These are phyloP conservation scores for Cervus canadensis DNA, from an alignment of 2,113 vertebrate genomes.

Conservation along the genomic window DNA sequence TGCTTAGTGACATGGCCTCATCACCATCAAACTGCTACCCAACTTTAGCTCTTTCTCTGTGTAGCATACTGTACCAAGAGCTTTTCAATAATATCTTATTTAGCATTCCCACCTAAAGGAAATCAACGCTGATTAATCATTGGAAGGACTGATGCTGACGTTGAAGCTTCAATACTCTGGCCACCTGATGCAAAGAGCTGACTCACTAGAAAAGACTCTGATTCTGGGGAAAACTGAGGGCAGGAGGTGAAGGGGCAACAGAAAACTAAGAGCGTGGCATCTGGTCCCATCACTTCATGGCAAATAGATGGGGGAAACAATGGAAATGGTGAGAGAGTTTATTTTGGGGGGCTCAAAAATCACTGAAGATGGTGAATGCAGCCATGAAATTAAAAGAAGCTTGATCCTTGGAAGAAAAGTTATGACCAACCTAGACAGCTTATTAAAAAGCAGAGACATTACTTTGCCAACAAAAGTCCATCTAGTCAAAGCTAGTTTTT, in stretches of 20 bases:
- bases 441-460: background rate
- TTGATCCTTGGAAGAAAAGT: background rate
- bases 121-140: background rate
- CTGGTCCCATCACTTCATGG: background rate
- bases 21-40: fast-evolving
- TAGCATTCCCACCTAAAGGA: background rate
- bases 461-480: background rate
- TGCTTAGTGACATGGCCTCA: background rate
- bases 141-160: background rate
- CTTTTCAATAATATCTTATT: background rate
- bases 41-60: background rate
- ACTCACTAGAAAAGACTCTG: background rate
- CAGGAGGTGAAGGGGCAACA: background rate
- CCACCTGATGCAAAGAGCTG: background rate
- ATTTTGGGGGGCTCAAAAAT: background rate
- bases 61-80: background rate
- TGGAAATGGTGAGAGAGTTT: background rate
- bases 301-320: background rate
- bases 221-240: background rate
- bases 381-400: background rate
- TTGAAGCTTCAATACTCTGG: background rate
- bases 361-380: background rate
- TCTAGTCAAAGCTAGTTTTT: background rate
- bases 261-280: background rate
- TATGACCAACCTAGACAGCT: background rate